Evolutionary conservation across 2,797 vertebrate species (phyloP).

Genomic region (Telmatherina bonti): DNA sequence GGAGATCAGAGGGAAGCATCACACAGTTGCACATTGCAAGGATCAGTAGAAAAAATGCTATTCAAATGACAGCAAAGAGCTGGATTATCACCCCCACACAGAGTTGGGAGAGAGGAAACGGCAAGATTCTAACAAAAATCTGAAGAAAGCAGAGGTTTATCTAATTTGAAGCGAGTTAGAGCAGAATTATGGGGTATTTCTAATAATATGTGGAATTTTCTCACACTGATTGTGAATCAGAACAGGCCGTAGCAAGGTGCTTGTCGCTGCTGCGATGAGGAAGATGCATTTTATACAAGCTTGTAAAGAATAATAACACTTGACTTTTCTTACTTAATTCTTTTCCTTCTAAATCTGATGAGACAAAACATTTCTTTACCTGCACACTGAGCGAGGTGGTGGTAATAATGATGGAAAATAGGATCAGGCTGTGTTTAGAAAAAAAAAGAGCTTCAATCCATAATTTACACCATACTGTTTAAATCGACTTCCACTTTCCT

Average conservation of each 20-base stretch:
- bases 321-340: not conserved
- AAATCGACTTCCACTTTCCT: not conserved
- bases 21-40: constrained; percentile 34
- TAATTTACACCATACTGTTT: constrained; percentile 32
- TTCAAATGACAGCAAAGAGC: constrained; percentile 52
- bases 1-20: constrained; percentile 51
- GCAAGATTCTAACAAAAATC: constrained; percentile 4
- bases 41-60: constrained; percentile 47
- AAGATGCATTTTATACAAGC: not conserved
- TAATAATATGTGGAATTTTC: constrained; percentile 43
- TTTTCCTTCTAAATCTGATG: not conserved
- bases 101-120: not conserved
- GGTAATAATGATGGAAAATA: constrained; percentile 16
- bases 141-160: constrained; percentile 40
- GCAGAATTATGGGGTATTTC: constrained; percentile 25
- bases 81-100: constrained; percentile 49
- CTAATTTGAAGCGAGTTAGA: constrained; percentile 43
- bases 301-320: too few relatives aligned
- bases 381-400: rapidly evolving
- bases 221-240: constrained; percentile 30
- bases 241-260: constrained; percentile 2
- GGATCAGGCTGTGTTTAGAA: constrained; percentile 28
- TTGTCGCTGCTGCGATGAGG: not conserved
- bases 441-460: constrained; percentile 25
- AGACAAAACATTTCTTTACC: not conserved